Conservation (phyloP, 2,797 vertebrate species). For the Orestias chungarensis region DNA sequence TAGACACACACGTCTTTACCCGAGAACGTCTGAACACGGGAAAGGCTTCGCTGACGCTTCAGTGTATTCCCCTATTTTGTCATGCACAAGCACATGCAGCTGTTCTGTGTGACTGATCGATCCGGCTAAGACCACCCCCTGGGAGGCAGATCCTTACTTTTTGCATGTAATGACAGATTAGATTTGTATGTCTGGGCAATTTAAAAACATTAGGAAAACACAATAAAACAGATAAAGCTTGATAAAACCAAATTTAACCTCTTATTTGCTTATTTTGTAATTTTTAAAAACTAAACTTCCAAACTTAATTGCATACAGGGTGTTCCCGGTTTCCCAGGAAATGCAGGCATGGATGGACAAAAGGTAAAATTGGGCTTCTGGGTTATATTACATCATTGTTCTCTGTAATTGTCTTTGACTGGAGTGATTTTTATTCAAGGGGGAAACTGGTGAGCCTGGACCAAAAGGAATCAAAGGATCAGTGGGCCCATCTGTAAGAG, state of each 20-base stretch:
- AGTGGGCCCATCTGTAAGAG: slow-evolving; percentile 84
- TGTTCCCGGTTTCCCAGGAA: slow-evolving; percentile 89
- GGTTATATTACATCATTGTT: slow-evolving; percentile 1
- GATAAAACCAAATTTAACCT: not conserved
- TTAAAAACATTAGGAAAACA: too few species aligned
- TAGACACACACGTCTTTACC: too few species aligned
- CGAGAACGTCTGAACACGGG: too few species aligned
- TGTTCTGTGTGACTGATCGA: too few species aligned
- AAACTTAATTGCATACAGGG: slow-evolving; percentile 78
- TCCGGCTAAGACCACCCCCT: too few species aligned
- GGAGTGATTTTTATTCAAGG: slow-evolving; percentile 75
- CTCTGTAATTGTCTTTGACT: slow-evolving; percentile 10
- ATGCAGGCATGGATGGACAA: slow-evolving; percentile 83
- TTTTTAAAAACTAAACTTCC: slow-evolving; percentile 2
- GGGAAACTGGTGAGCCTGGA: slow-evolving; percentile 86
- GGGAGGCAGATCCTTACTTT: not conserved
- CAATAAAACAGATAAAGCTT: not conserved
- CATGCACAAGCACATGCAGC: too few species aligned
- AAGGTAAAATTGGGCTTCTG: slow-evolving; percentile 75
- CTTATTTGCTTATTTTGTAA: not conserved
- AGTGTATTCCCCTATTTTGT: too few species aligned
- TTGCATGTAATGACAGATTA: not conserved
- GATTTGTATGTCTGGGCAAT: too few species aligned
- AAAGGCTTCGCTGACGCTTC: too few species aligned
- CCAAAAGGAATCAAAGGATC: slow-evolving; percentile 84